These are phyloP conservation scores for Tretioscincus oriximinensis DNA, from an alignment of 2,113 vertebrate species.

Conservation along the genomic window DNA sequence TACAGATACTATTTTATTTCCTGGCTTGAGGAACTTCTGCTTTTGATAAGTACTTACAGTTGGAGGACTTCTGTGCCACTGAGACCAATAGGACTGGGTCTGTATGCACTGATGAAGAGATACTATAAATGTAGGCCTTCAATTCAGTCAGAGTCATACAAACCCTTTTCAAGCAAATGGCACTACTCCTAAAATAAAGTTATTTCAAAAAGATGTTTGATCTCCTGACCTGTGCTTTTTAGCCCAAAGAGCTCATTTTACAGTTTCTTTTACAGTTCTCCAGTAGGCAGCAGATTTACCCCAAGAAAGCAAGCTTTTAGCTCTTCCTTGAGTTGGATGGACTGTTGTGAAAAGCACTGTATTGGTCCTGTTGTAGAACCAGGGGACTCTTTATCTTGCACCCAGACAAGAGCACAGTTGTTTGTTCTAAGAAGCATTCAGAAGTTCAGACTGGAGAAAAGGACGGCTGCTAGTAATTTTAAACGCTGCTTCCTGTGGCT, in stretches of 20 bases:
- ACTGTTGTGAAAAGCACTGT: neutral
- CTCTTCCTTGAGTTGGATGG: neutral
- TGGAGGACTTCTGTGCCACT: no score
- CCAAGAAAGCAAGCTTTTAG: neutral
- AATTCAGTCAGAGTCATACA: neutral
- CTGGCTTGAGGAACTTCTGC: no score
- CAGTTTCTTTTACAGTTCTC: neutral
- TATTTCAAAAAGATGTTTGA: neutral
- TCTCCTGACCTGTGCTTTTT: neutral
- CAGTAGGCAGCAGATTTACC: neutral
- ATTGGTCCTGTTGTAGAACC: neutral
- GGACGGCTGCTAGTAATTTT: neutral
- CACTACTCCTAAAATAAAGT: neutral
- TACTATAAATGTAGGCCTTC: no score
- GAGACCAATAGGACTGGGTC: no score
- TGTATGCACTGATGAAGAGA: no score
- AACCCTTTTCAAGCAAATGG: neutral
- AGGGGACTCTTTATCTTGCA: neutral
- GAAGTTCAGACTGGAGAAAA: neutral
- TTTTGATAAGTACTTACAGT: no score
- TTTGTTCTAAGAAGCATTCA: constrained; percentile 12
- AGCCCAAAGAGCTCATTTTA: neutral
- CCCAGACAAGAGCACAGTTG: constrained; percentile 5
- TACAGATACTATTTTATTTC: no score
- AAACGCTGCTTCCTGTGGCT: neutral